Evolutionary conservation across 37 sponge, comb jelly and placozoan genomes (phyloP), one percentile per base, ranked within the genome.

Genomic region (Dysidea cf. avara): DNA sequence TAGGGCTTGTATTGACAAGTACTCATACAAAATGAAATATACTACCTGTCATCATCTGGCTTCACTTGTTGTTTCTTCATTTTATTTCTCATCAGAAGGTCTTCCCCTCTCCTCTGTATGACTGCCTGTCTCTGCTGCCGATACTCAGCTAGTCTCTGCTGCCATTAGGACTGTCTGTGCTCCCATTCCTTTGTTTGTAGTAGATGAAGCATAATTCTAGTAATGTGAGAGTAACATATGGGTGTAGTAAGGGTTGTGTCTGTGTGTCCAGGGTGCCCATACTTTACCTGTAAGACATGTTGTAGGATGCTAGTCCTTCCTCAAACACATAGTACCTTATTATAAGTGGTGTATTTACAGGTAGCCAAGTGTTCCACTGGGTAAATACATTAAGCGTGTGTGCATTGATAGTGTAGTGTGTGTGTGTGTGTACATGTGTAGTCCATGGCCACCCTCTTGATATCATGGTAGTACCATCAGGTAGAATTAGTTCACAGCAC

Each of bases 41-140:
- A 83, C 84, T 88, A 83, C 79, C 68, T 64, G 64, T 72, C 25
- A 34, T 82, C 79, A 31, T 79, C 89, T 43, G 34, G 7, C 36
- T 71, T 65, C 34, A 88, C 38, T 32, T 88, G 89, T 24, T 62
- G 16, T 0, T 50, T 4, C 38, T 88, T 88, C 20, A 59, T 48
- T 21, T 66, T 32, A 36, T 88, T 81, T 66, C 89, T 64, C 20
- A 34, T 31, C 50, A 67, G 62, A 67, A 73, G 50, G 52, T 88
- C 89, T 34, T 20, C 39, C 20, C 82, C 69, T 38, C 89, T 76
- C 58, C 34, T 14, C 38, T 70, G 38, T 17, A 77, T 39, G 7
- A 88, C 74, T 5, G 34, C 32, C 35, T 70, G 64, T 22, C 89
- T 49, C 51, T 38, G 12, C 20, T 20, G 31, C 3, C 72, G 61